Evolutionary conservation across 2,797 vertebrate species (phyloP).

Genomic region (Carapus acus): DNA sequence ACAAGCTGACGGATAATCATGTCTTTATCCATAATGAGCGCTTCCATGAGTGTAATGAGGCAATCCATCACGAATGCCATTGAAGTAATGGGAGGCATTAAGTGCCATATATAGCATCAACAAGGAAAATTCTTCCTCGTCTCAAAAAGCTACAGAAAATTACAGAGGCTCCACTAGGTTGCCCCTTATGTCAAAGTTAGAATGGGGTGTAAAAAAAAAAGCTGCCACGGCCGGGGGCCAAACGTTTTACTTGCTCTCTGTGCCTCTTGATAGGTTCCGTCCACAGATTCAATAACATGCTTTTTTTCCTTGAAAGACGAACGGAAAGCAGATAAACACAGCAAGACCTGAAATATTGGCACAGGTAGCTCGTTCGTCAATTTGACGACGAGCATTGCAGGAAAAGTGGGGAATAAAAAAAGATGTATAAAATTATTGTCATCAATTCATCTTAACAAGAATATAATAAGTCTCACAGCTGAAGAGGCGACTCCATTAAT

Average conservation of each 20-base stretch:
- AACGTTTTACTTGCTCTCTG: conserved; percentile 23
- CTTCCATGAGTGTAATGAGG: conserved; percentile 17
- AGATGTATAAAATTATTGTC: too few species aligned
- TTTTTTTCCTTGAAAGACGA: conserved; percentile 7
- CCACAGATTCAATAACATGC: conserved; percentile 31
- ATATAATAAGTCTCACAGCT: not conserved
- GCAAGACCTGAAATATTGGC: not conserved
- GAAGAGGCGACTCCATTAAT: conserved; percentile 7
- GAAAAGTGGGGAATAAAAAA: too few species aligned
- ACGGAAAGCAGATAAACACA: not conserved
- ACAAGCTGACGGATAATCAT: conserved; percentile 8
- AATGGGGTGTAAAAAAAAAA: conserved; percentile 3
- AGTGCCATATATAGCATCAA: conserved; percentile 10
- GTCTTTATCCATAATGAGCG: conserved; percentile 1
- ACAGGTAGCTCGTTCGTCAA: not conserved
- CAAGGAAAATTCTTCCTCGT: conserved; percentile 4
- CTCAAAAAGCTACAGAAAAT: conserved; percentile 4
- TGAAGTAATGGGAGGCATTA: conserved; percentile 4
- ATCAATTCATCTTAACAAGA: too few species aligned
- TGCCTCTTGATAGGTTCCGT: conserved; percentile 15
- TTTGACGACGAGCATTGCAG: too few species aligned
- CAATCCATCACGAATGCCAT: conserved; percentile 17
- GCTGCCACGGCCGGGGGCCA: not conserved
- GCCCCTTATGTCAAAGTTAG: not conserved
- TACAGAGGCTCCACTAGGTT: not conserved